These are phyloP conservation scores for Oryzias celebensis DNA, from an alignment of 2,113 vertebrate species.

Conservation along the genomic window DNA sequence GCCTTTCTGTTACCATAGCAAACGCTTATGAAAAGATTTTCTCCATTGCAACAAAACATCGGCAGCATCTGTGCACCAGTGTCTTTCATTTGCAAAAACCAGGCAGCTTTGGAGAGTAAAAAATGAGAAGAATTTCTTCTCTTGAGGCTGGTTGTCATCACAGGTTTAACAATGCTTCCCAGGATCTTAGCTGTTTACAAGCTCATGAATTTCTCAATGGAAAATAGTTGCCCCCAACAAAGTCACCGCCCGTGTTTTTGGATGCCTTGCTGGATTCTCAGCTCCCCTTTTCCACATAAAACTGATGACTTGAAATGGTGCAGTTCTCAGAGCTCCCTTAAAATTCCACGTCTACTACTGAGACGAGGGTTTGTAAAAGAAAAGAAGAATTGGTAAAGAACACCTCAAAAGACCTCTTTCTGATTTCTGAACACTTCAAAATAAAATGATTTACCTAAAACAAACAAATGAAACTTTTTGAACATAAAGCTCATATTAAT, in stretches of 20 bases:
- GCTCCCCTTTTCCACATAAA: conserved; percentile 73
- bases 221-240: conserved; percentile 73
- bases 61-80: conserved; percentile 7
- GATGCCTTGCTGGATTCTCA: conserved; percentile 44
- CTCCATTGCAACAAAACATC: conserved; percentile 7
- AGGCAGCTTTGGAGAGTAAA: conserved; percentile 48
- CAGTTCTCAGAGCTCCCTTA: conserved; percentile 41
- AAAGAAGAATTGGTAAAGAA: background rate
- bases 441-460: no score
- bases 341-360: conserved; percentile 25
- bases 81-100: conserved; percentile 36
- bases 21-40: no score
- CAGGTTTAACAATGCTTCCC: conserved; percentile 61
- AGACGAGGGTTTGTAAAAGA: conserved; percentile 5
- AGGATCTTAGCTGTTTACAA: conserved; percentile 71
- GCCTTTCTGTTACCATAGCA: no score
- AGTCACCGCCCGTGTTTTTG: conserved; percentile 59
- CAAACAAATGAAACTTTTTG: no score
- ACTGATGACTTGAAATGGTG: conserved; percentile 43
- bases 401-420: background rate
- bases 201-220: conserved; percentile 75
- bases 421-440: background rate
- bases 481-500: no score
- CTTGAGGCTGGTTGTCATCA: conserved; percentile 53
- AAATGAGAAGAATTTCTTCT: conserved; percentile 58